These are phyloP conservation scores for Onthophagus taurus DNA, from an alignment of 1,140 invertebrate species.

Conservation along the genomic window DNA sequence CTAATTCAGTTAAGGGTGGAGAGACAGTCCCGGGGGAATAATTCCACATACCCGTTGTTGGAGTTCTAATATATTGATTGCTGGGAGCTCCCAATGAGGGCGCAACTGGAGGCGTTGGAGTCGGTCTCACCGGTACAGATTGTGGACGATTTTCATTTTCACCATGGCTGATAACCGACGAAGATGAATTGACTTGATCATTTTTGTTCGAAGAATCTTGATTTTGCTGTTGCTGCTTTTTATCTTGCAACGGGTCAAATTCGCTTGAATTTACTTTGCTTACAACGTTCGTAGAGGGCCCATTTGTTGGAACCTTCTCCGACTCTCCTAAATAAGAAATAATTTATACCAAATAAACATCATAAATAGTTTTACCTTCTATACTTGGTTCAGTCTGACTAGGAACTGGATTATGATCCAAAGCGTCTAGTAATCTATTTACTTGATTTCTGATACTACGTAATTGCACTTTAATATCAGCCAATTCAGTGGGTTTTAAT, in stretches of 20 bases:
- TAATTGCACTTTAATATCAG: slow-evolving; percentile 46
- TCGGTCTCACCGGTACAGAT: slow-evolving; percentile 15
- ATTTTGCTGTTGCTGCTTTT: slow-evolving; percentile 23
- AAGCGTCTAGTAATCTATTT: slow-evolving; percentile 46
- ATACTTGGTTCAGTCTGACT: neutral
- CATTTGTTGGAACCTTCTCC: slow-evolving; percentile 1
- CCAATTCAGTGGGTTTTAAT: slow-evolving; percentile 35
- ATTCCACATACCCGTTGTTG: slow-evolving; percentile 16
- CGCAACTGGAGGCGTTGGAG: slow-evolving; percentile 21
- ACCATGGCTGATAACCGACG: slow-evolving; percentile 8
- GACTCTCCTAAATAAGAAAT: neutral
- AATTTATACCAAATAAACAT: neutral
- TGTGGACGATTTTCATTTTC: slow-evolving; percentile 11
- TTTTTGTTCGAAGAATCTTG: slow-evolving; percentile 14
- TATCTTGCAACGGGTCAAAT: slow-evolving; percentile 38
- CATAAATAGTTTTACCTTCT: neutral
- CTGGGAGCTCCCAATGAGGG: slow-evolving; percentile 17
- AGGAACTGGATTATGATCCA: slow-evolving; percentile 33
- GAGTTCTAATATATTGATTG: slow-evolving; percentile 23
- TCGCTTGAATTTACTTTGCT: slow-evolving; percentile 35
- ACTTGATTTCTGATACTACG: slow-evolving; percentile 50
- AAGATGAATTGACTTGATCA: neutral
- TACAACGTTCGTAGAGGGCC: slow-evolving; percentile 3
- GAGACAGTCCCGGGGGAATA: neutral
- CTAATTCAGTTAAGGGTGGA: neutral